These are phyloP conservation scores for Bradynema listronoti DNA, from an alignment of 1,140 invertebrate species.

Conservation along the genomic window DNA sequence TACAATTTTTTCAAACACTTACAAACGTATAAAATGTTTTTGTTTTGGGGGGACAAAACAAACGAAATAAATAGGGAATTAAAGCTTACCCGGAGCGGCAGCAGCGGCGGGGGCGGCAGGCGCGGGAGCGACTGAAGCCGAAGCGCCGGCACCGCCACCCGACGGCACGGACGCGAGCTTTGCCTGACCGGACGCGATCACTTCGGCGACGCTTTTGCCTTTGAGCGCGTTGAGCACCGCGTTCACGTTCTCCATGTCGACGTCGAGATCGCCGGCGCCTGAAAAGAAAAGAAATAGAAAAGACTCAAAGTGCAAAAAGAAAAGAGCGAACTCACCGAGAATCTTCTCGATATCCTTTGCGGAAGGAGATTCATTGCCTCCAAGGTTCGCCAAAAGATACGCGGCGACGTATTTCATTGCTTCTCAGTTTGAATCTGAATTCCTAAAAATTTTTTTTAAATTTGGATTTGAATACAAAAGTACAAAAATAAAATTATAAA, in stretches of 20 bases:
- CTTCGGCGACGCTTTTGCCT: conserved; percentile 51
- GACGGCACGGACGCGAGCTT: conserved; percentile 54
- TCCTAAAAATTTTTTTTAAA: too few relatives aligned
- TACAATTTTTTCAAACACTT: not conserved
- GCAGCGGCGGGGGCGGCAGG: conserved; percentile 23
- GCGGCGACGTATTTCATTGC: conserved; percentile 64
- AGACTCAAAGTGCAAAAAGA: not conserved
- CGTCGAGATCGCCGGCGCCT: conserved; percentile 49
- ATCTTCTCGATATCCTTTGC: conserved; percentile 60
- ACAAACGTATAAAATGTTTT: not conserved
- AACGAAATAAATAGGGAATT: not conserved
- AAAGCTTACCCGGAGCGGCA: conserved; percentile 24
- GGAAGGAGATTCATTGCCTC: conserved; percentile 59
- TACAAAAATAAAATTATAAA: too few relatives aligned
- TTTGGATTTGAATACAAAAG: too few relatives aligned
- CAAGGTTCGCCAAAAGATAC: conserved; percentile 61
- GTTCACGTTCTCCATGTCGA: conserved; percentile 53
- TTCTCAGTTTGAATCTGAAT: too few relatives aligned
- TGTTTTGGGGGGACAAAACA: not conserved
- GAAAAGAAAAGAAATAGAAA: conserved; percentile 27
- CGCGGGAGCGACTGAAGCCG: conserved; percentile 33
- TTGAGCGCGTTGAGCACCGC: conserved; percentile 47
- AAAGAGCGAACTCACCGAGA: conserved; percentile 57
- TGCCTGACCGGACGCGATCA: conserved; percentile 43
- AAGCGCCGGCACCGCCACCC: conserved; percentile 47